These are phyloP conservation scores for Penelope pileata DNA, from an alignment of 2,113 vertebrate species.

Conservation along the genomic window DNA sequence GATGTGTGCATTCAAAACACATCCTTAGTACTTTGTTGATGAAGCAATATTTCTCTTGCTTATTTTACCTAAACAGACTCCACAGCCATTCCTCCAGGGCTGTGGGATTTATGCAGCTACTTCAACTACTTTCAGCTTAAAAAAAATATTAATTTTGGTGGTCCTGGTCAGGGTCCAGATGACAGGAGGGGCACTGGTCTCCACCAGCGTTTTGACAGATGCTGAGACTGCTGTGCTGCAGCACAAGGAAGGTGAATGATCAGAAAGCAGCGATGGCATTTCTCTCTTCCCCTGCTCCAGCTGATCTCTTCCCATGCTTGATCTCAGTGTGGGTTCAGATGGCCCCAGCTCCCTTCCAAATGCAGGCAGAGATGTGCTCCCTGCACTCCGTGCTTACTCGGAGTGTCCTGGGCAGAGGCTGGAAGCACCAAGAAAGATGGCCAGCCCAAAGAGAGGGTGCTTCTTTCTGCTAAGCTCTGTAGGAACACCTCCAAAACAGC, in stretches of 20 bases:
- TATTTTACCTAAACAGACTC: conserved; percentile 2
- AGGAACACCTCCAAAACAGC: not conserved
- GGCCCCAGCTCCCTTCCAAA: not conserved
- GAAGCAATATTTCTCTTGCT: not conserved
- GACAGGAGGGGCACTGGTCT: not conserved
- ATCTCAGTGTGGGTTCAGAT: not conserved
- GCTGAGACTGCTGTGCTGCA: not conserved
- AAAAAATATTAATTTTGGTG: not conserved
- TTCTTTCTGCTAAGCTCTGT: not conserved
- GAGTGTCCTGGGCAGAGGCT: not conserved
- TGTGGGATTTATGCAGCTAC: not conserved
- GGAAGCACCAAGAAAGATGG: not conserved
- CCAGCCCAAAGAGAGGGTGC: not conserved
- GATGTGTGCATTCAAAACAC: conserved; percentile 3
- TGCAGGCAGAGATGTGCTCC: not conserved
- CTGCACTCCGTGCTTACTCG: not conserved
- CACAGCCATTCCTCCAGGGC: not conserved
- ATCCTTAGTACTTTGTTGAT: not conserved
- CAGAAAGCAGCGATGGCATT: not conserved
- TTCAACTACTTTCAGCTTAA: not conserved
- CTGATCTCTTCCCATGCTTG: not conserved
- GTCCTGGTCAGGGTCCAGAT: not conserved
- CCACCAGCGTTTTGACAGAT: not conserved
- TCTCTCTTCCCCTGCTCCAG: not conserved
- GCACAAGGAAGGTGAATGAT: not conserved